phyloP scores from a whole-genome alignment of 1,140 invertebrate species.

The Cherax destructor region DNA sequence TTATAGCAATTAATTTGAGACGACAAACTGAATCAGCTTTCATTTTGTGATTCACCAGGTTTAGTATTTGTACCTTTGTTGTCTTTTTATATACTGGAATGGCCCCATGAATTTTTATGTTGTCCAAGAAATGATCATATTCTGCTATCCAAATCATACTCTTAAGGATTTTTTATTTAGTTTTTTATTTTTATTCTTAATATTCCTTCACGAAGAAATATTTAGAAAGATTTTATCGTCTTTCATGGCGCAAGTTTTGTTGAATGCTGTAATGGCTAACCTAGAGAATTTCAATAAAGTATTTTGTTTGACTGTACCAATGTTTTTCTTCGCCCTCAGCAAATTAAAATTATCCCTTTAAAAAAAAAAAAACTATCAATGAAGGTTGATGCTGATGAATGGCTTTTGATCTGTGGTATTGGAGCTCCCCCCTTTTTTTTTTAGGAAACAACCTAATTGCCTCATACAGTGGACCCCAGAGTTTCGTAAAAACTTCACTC shows the following conservation, averaged over 20 bases:
- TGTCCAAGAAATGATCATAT: slow-evolving; percentile 25
- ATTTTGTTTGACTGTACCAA: slow-evolving; percentile 66
- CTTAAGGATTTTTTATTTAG: slow-evolving; percentile 32
- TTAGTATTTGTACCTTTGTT: slow-evolving; percentile 42
- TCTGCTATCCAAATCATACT: slow-evolving; percentile 51
- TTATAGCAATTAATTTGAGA: neutral
- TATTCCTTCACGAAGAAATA: slow-evolving; percentile 65
- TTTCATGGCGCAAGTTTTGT: slow-evolving; percentile 63
- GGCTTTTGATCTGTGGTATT: no score
- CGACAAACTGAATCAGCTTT: slow-evolving; percentile 36
- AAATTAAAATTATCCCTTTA: no score
- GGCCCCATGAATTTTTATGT: slow-evolving; percentile 41
- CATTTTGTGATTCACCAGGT: slow-evolving; percentile 39
- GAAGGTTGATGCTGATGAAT: no score
- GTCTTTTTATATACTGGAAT: slow-evolving; percentile 47
- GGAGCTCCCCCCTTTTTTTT: no score
- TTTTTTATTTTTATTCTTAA: slow-evolving; percentile 49
- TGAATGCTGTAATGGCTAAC: slow-evolving; percentile 65
- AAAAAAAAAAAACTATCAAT: no score
- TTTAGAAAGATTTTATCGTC: slow-evolving; percentile 63
- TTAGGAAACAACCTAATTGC: no score
- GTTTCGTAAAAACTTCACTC: no score
- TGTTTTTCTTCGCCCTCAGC: neutral
- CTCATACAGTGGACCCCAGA: no score
- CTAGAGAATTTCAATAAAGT: slow-evolving; percentile 65